Evolutionary conservation across 1,140 invertebrate species (phyloP).

Genomic region (Zeugodacus cucurbitae): DNA sequence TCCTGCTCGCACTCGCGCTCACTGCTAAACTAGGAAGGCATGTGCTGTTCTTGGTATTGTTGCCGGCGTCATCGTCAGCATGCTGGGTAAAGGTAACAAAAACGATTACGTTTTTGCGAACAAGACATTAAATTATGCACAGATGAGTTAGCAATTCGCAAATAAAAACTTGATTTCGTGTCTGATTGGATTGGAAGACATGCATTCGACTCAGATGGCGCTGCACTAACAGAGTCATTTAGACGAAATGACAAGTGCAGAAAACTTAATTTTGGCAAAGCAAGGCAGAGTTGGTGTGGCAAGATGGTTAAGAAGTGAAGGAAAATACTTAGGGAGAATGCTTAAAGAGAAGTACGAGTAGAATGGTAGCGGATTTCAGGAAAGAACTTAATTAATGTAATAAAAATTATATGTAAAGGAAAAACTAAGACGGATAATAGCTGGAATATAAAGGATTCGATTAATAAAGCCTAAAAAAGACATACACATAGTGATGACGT

Average conservation of each 20-base stretch:
- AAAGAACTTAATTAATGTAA: neutral
- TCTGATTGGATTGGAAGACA: conserved; percentile 56
- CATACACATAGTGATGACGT: too few species aligned
- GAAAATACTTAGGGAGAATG: neutral
- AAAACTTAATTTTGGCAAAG: conserved; percentile 25
- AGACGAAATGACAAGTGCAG: conserved; percentile 13
- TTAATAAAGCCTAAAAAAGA: too few species aligned
- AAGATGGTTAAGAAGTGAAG: neutral
- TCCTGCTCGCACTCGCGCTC: neutral
- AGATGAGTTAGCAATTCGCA: conserved; percentile 64
- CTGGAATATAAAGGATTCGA: too few species aligned
- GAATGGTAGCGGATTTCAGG: neutral
- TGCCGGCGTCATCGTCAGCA: neutral
- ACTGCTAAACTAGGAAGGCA: neutral
- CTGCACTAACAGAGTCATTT: conserved; percentile 26
- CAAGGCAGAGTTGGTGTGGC: neutral
- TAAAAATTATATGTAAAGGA: neutral
- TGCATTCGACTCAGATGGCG: conserved; percentile 31
- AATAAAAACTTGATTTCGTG: conserved; percentile 60
- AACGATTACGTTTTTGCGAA: conserved; percentile 42
- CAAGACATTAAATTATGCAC: conserved; percentile 64
- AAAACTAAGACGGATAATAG: too few species aligned
- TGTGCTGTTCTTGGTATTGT: neutral
- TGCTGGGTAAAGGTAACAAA: conserved; percentile 8
- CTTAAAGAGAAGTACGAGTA: neutral